phyloP scores from a whole-genome alignment of 2,797 vertebrate species.

The Sebastes cheni region DNA sequence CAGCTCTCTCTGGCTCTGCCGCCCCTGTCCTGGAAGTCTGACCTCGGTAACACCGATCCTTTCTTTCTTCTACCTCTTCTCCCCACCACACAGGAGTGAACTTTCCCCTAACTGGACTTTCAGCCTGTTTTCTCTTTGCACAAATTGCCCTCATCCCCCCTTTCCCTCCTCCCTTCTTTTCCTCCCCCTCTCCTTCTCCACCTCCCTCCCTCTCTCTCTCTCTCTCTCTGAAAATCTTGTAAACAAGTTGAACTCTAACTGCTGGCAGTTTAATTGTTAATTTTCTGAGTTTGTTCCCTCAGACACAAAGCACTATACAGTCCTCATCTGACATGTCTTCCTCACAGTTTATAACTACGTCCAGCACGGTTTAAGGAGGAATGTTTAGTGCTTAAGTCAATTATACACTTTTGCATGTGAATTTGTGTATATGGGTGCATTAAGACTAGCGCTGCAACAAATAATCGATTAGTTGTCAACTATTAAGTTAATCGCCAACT shows the following conservation, averaged over 20 bases:
- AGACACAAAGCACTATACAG: slow-evolving; percentile 68
- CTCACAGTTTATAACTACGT: slow-evolving; percentile 24
- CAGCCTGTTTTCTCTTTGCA: slow-evolving; percentile 80
- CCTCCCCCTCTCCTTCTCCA: slow-evolving; percentile 41
- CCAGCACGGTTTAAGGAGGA: slow-evolving; percentile 30
- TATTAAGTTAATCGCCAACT: no score
- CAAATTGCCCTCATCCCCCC: slow-evolving; percentile 75
- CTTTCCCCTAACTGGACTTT: slow-evolving; percentile 89
- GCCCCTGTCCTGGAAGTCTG: slow-evolving; percentile 56
- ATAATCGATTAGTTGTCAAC: no score
- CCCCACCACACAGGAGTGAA: slow-evolving; percentile 77
- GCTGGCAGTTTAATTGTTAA: slow-evolving; percentile 86
- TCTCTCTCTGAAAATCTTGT: slow-evolving; percentile 73
- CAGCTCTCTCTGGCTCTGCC: slow-evolving; percentile 36
- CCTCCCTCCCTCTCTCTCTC: slow-evolving; percentile 42
- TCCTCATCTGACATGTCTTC: slow-evolving; percentile 35
- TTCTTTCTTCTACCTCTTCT: slow-evolving; percentile 71
- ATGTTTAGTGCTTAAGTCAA: slow-evolving; percentile 60
- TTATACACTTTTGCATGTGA: slow-evolving; percentile 46
- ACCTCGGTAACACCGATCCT: slow-evolving; percentile 47
- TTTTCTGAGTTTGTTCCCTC: slow-evolving; percentile 73
- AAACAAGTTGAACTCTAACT: slow-evolving; percentile 90
- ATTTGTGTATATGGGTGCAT: slow-evolving; percentile 3
- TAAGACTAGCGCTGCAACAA: background rate
- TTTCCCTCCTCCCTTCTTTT: slow-evolving; percentile 48